Base-by-base conservation (phyloP, 2,888 invertebrate species). In the Colostygia pectinataria region DNA sequence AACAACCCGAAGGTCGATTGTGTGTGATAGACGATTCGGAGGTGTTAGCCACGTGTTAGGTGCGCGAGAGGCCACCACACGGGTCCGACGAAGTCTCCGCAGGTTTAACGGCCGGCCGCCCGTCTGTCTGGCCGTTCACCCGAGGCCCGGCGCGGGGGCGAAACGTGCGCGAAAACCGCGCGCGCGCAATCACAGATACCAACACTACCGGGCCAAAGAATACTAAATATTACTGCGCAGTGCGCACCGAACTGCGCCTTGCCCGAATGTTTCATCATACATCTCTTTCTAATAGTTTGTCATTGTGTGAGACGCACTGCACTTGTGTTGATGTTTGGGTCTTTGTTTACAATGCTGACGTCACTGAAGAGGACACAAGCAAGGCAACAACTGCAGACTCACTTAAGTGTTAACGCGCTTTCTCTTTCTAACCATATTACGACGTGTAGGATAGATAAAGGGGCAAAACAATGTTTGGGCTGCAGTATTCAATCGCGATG, bases 121-220 rank as follows among this genome's bases (percentile, higher is more conserved):
- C 77, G 81, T 72, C 82, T 80, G 90, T 89, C 90, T 89, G 90
- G 89, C 85, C 90, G 81, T 90, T 90, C 86, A 90, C 88, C 89
- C 89, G 87, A 68, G 86, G 85, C 83, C 83, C 86, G 79, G 43
- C 74, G 81, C 82, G 83, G 86, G 83, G 80, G 79, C 79, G 71
- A 76, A 80, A 74, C 77, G 75, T 75, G 83, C 83, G 84, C 86
- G 86, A 87, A 87, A 87, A 84, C 80, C 71, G 69, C 80, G 87
- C 85, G 86, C 83, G 70, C 82, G 83, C 83, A 79, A 77, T 77
- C 78, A 46, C 46, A 46, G 52, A 52, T 55, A 54, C 50, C 53
- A 46, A 55, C 50, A 53, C 28, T 14, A 10, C 18, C 20, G 20
- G 13, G 18, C 32, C 15, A 32, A 9, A 18, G 24, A 13, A 8